Evolutionary conservation across 2,888 invertebrate genomes (phyloP), one percentile per base, ranked within the genome.

Genomic region (Phrixothrix hirtus): DNA sequence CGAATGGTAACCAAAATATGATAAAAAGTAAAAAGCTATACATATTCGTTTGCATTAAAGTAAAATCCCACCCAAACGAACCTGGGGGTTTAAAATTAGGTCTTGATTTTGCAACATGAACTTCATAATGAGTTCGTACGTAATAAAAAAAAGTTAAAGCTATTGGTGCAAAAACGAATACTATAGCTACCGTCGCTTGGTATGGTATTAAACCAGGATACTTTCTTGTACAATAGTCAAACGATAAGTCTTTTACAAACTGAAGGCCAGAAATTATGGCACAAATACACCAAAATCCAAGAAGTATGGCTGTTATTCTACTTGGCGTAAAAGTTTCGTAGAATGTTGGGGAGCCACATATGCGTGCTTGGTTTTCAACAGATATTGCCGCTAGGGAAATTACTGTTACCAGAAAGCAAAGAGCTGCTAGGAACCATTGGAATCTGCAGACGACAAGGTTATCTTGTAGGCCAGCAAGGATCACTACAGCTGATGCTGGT

Each of bases 1-100:
- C 79, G 64, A 87, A 86, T 0, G 89, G 89, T 16, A 82, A 61
- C 89, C 89, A 89, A 61, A 83, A 82, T 0, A 79, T 44, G 3
- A 84, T 74, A 72, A 83, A 88, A 10, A 86, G 62, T 2, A 81
- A 53, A 66, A 83, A 88, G 62, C 86, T 84, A 59, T 77, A 79
- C 60, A 87, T 77, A 70, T 89, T 88, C 16, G 86, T 77, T 59
- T 80, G 79, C 61, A 82, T 81, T 6, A 84, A 76, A 1, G 82
- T 78, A 58, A 79, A 81, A 65, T 89, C 88, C 74, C 81, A 81
- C 15, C 81, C 78, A 68, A 82, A 85, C 11, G 81, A 79, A 7
- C 79, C 76, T 1, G 85, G 83, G 1, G 85, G 83, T 62, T 81
- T 84, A 74, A 84, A 86, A 36, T 80, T 81, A 1, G 82, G 79